These are phyloP conservation scores for Diplogasteroides magnus DNA, from an alignment of 1,140 invertebrate species.

Conservation along the genomic window DNA sequence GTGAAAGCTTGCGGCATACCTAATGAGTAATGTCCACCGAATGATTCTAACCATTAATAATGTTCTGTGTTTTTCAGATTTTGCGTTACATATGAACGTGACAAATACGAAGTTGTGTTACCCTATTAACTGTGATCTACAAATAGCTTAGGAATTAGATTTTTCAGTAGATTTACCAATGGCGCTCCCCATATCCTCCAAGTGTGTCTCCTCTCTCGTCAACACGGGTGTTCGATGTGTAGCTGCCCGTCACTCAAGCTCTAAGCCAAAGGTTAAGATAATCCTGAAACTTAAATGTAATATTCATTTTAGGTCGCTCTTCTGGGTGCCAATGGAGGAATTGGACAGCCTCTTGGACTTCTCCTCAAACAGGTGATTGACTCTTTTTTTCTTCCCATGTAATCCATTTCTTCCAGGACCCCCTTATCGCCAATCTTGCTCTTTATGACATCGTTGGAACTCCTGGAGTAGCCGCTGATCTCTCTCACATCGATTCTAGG, in stretches of 20 bases:
- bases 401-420: too few species aligned
- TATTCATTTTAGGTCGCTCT: slow-evolving; percentile 72
- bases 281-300: slow-evolving; percentile 9
- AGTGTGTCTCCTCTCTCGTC: background rate
- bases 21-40: too few species aligned
- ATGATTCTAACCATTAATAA: too few species aligned
- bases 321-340: slow-evolving; percentile 89
- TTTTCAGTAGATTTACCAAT: too few species aligned
- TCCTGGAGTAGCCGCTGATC: slow-evolving; percentile 90
- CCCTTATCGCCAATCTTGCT: slow-evolving; percentile 60
- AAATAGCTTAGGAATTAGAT: too few species aligned
- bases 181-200: background rate
- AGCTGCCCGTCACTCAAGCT: background rate
- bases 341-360: slow-evolving; percentile 91
- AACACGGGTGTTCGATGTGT: background rate
- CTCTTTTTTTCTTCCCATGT: too few species aligned
- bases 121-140: too few species aligned
- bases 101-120: too few species aligned
- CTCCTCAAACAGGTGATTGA: slow-evolving; percentile 94
- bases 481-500: slow-evolving; percentile 89
- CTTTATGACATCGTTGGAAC: slow-evolving; percentile 95
- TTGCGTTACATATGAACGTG: too few species aligned
- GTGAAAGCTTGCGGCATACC: too few species aligned
- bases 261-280: background rate
- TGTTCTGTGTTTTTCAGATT: too few species aligned